Evolutionary conservation across 2,113 vertebrate species (phyloP).

Genomic region (Opisthocomus hoazin): DNA sequence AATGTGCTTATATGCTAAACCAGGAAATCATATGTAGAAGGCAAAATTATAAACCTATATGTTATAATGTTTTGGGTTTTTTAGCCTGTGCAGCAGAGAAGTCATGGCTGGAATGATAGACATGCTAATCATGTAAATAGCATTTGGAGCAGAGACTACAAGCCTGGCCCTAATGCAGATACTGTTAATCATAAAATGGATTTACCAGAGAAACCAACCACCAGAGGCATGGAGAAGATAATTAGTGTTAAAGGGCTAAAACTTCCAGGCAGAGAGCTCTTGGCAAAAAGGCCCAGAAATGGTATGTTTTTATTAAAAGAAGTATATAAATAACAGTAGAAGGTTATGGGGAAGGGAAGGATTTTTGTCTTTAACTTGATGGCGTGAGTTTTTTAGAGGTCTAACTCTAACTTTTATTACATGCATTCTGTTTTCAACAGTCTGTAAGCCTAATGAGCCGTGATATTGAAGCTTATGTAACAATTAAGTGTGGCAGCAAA

Average conservation of each 20-base stretch:
- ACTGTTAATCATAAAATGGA: background rate
- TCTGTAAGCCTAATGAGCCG: background rate
- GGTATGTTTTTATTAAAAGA: conserved; percentile 71
- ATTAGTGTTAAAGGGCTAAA: conserved; percentile 69
- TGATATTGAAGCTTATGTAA: background rate
- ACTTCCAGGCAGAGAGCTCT: conserved; percentile 70
- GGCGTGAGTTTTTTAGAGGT: background rate
- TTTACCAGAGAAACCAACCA: conserved; percentile 61
- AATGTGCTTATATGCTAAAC: background rate
- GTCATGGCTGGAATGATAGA: conserved; percentile 74
- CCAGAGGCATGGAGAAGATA: conserved; percentile 75
- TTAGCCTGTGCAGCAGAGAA: conserved; percentile 72
- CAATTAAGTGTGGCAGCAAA: background rate
- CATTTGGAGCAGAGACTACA: conserved; percentile 80
- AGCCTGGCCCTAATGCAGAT: background rate
- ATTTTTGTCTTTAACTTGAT: background rate
- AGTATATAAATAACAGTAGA: background rate
- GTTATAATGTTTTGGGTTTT: background rate
- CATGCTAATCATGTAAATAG: conserved; percentile 37
- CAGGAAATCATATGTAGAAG: background rate
- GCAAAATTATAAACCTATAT: background rate
- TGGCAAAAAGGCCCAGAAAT: conserved; percentile 79
- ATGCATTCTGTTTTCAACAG: background rate
- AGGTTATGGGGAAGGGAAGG: background rate
- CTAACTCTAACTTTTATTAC: background rate